Evolutionary conservation across 2,888 invertebrate species (phyloP), one percentile per base, ranked within the genome.

Genomic region (Polyploca ridens): DNA sequence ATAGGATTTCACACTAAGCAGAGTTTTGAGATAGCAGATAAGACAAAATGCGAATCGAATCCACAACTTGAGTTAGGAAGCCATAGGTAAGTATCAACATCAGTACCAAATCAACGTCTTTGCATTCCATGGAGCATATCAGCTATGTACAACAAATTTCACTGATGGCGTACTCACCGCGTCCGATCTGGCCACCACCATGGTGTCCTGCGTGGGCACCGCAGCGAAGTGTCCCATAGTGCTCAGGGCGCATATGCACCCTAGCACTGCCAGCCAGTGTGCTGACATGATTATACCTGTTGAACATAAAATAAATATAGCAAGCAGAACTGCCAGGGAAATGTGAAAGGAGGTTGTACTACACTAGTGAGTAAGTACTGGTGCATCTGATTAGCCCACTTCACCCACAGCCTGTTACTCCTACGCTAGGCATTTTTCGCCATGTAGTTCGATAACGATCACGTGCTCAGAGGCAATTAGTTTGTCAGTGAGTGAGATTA

Each of bases 111-210:
- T n/a, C n/a, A n/a, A n/a, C n/a, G n/a, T n/a, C 2, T 10, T 38
- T 8, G 38, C 38, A 38, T 38, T 38, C 38, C 41, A 41, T 10
- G 13, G 3, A 41, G 13, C 0, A 3, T 38, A 44, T 44, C 10
- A 63, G 57, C 62, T 58, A 6, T 35, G 2, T 27, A 27, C 4
- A 54, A 75, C 77, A n/a, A n/a, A n/a, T 74, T 66, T 19, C 5
- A 41, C 10, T 10, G 10, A 80, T 79, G 33, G 64, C 58, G 16
- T 68, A 78, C 77, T 68, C 65, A 79, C 78, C 49, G 81, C 84
- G n/a, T 85, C 85, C 0, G 81, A 78, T 58, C 79, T 83, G 35
- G 91, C 81, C 3, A 93, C 86, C 8, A 93, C 90, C 67, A 91
- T 78, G 13, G 90, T 89, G 66, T 90, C 90, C 63, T 84, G 83